A percentile compares a stretch with the other conserved stretches of the same genome.
Evolutionary conservation across 2,797 vertebrate species (phyloP).

Genomic region (Trichosurus vulpecula): DNA sequence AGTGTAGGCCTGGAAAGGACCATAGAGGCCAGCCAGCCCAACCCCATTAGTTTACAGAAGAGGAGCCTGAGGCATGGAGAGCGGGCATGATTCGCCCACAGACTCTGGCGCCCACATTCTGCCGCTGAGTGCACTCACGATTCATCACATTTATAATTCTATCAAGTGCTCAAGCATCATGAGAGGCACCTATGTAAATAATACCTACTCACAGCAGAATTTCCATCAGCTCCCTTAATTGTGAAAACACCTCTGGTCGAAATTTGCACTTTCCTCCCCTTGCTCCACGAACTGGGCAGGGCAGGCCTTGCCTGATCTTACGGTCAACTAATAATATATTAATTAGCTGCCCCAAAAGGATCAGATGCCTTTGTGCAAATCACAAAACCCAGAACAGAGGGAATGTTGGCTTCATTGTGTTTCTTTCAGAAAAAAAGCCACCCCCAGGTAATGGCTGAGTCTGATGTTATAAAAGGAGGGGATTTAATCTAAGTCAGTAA

Average conservation of each 20-base stretch:
- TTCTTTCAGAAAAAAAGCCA: slow-evolving; percentile 57
- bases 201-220: slow-evolving; percentile 1
- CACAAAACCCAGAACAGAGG: slow-evolving; percentile 57
- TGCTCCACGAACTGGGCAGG: slow-evolving; percentile 52
- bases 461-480: slow-evolving; percentile 58
- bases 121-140: not conserved
- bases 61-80: not conserved
- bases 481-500: not conserved
- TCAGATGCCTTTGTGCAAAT: slow-evolving; percentile 69
- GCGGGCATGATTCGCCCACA: not conserved
- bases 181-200: slow-evolving; percentile 32
- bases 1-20: not conserved
- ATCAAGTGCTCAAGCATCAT: not conserved
- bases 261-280: slow-evolving; percentile 67
- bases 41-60: not conserved
- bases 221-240: slow-evolving; percentile 49
- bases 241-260: slow-evolving; percentile 60
- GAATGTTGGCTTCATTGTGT: slow-evolving; percentile 39
- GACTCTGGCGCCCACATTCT: not conserved
- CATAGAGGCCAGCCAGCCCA: not conserved
- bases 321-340: slow-evolving; percentile 68
- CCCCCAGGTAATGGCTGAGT: slow-evolving; percentile 41
- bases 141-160: slow-evolving; percentile 17
- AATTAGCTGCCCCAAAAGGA: slow-evolving; percentile 66
- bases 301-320: slow-evolving; percentile 41